Base-by-base conservation (phyloP, 2,113 vertebrate species). In the Cichladusa arquata region DNA sequence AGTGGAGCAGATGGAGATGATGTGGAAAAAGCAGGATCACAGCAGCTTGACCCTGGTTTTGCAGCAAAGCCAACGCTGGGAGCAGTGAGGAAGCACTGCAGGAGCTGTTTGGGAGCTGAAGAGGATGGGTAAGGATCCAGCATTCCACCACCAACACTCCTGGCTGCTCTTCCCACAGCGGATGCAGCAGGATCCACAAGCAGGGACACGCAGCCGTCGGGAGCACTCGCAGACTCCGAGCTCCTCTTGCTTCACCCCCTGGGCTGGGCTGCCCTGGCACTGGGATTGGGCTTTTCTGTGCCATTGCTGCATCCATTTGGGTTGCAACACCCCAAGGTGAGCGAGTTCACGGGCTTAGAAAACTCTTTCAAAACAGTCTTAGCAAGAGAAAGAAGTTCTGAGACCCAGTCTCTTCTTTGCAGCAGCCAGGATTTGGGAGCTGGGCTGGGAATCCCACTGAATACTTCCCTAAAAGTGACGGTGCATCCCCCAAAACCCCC, bases 391-490 rank as follows among this genome's bases (percentile, higher is more conserved):
- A 1, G 29, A 47, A 84, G 31, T 61, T 42, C 19, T 24, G 28
- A 31, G 51, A 44, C 9, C 4, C 2, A 73, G 29, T 24, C 51
- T 62, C 33, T 8, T 10, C 25, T 36, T 16, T 42, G 29, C n/a
- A 34, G 31, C 40, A 33, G 40, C 29, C 1, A 3, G 29, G 20
- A 66, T 20, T 2, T 40, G 33, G 72, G 56, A 87, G n/a, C 33
- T 10, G 5, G 31, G 57, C 50, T 31, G 53, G 58, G 19, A 74
- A 61, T 53, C 38, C 33, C 9, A 6, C 29, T 6, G 36, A 33
- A 17, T 0, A 1, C 25, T 47, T 54, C 53, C 60, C 45, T 44
- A 19, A 61, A 44, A 86, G 33, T 0, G 0, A 9, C 8, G 13
- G 3, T 1, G 7, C 51, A 81, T 34, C 29, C 64, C 42, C 14